Evolutionary conservation across 1,140 invertebrate genomes (phyloP).

Genomic region (Drosophila biarmipes): DNA sequence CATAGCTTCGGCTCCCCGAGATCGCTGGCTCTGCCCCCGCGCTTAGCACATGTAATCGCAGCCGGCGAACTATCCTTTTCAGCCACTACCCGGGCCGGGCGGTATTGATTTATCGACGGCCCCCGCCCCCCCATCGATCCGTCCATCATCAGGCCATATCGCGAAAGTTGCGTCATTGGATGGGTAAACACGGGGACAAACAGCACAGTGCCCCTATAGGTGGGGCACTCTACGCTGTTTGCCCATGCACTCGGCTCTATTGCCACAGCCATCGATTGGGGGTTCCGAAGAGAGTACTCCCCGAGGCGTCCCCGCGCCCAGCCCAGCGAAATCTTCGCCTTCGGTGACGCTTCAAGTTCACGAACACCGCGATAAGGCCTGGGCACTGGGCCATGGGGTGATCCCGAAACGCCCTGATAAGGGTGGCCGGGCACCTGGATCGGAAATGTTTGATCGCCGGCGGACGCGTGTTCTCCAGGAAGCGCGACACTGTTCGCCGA

Average conservation of each 20-base stretch:
- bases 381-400: constrained; percentile 42
- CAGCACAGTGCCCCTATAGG: not conserved
- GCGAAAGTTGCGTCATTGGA: constrained; percentile 69
- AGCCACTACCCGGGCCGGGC: constrained; percentile 16
- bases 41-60: constrained; percentile 10
- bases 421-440: constrained; percentile 43
- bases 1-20: constrained; percentile 19
- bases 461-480: constrained; percentile 50
- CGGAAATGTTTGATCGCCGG: constrained; percentile 44
- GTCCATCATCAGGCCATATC: constrained; percentile 40
- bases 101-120: constrained; percentile 17
- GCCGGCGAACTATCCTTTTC: constrained; percentile 47
- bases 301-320: constrained; percentile 20
- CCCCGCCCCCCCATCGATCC: constrained; percentile 1
- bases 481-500: constrained; percentile 24
- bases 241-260: constrained; percentile 68
- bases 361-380: constrained; percentile 54
- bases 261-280: constrained; percentile 68
- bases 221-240: constrained; percentile 54
- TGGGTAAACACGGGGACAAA: constrained; percentile 61
- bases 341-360: constrained; percentile 63
- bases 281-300: constrained; percentile 27
- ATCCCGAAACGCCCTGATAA: constrained; percentile 34
- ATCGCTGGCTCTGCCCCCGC: constrained; percentile 10
- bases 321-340: not conserved